Evolutionary conservation across 2,113 vertebrate species (phyloP).

Genomic region (Sinocyclocheilus anshuiensis): DNA sequence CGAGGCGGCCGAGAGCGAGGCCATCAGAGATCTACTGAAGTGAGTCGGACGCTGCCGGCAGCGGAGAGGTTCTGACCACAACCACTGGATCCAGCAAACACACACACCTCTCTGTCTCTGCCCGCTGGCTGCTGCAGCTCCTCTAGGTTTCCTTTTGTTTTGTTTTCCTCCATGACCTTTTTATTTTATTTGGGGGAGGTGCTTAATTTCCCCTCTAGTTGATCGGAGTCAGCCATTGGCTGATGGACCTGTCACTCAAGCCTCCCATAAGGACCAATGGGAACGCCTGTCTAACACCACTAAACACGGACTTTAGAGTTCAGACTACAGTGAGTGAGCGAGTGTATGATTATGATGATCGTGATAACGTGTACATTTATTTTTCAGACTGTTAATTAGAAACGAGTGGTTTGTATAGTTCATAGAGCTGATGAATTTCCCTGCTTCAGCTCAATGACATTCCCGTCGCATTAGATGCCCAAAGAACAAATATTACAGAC

Average conservation of each 20-base stretch:
- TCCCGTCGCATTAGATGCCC: constrained; percentile 32
- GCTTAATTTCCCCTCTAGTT: constrained; percentile 46
- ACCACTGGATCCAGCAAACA: constrained; percentile 69
- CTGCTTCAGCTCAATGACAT: background rate
- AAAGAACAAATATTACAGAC: constrained; percentile 39
- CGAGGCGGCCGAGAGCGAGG: constrained; percentile 84
- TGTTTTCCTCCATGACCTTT: constrained; percentile 32
- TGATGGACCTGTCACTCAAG: constrained; percentile 56
- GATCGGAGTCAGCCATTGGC: constrained; percentile 65
- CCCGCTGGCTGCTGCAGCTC: constrained; percentile 65
- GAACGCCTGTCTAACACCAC: constrained; percentile 55
- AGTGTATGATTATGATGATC: constrained; percentile 44
- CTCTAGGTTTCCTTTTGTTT: constrained; percentile 75
- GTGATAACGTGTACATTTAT: constrained; percentile 52
- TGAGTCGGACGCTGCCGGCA: constrained; percentile 71
- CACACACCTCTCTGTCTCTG: constrained; percentile 75
- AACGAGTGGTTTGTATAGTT: background rate
- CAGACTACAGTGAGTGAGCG: constrained; percentile 57
- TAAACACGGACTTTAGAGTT: constrained; percentile 56
- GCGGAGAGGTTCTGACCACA: constrained; percentile 60
- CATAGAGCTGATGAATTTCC: constrained; percentile 37
- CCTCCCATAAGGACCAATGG: constrained; percentile 62
- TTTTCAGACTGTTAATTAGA: constrained; percentile 59
- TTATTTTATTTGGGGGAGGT: constrained; percentile 59
- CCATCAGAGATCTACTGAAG: constrained; percentile 91